A percentile compares a stretch with the other conserved stretches of the same genome.
Evolutionary conservation across 1,140 invertebrate genomes (phyloP).

Genomic region (Hyposmocoma kahamanoa): DNA sequence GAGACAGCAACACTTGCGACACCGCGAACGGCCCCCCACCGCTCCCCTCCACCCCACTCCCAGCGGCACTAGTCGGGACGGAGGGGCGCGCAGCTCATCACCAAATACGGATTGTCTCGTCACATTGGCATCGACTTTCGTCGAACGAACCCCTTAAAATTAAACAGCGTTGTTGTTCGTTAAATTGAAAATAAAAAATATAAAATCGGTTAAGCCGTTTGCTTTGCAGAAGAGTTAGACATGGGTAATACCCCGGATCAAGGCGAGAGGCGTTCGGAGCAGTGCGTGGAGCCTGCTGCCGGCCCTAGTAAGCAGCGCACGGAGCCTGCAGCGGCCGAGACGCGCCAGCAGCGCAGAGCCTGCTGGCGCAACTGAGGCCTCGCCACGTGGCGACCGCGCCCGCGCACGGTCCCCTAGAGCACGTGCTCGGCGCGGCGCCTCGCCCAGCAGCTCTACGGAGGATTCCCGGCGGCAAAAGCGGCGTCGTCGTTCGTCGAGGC

Average conservation of each 20-base stretch:
- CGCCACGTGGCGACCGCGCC: background rate
- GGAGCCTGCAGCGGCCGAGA: background rate
- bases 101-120: background rate
- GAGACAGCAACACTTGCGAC: conserved; percentile 1
- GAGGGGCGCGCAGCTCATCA: background rate
- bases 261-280: background rate
- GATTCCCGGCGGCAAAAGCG: background rate
- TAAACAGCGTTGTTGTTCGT: conserved; percentile 3
- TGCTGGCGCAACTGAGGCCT: background rate
- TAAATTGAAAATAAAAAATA: background rate
- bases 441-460: background rate
- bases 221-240: background rate
- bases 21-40: background rate
- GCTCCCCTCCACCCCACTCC: background rate
- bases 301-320: background rate
- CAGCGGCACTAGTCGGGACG: background rate
- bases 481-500: background rate
- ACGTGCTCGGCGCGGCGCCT: background rate
- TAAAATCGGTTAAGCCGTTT: background rate
- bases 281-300: background rate
- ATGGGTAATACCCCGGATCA: background rate
- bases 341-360: background rate
- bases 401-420: background rate
- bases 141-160: background rate
- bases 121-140: conserved; percentile 8